phyloP scores from a whole-genome alignment of 2,888 invertebrate genomes.

The Mamestra brassicae region DNA sequence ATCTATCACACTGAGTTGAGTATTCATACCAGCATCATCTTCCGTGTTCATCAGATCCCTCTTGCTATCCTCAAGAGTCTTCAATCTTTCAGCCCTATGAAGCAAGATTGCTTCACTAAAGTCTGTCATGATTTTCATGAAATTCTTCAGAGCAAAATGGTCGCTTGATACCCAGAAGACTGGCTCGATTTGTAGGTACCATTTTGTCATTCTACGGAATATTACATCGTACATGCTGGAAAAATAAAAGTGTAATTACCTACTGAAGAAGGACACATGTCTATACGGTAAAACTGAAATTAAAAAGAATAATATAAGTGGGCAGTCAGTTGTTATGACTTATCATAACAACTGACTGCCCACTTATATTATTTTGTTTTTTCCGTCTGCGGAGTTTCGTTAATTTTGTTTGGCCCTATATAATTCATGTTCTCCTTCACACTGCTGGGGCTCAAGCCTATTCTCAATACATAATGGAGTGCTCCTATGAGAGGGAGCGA shows the following conservation, averaged over 20 bases:
- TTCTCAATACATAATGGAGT: too few relatives aligned
- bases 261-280: too few relatives aligned
- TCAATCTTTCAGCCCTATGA: constrained; percentile 69
- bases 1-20: constrained; percentile 82
- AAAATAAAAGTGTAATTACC: not conserved
- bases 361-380: too few relatives aligned
- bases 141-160: constrained; percentile 64
- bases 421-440: too few relatives aligned
- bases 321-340: too few relatives aligned
- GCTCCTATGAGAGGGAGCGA: too few relatives aligned
- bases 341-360: too few relatives aligned
- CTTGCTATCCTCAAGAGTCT: constrained; percentile 65
- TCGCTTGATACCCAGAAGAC: constrained; percentile 75
- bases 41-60: constrained; percentile 68
- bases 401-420: too few relatives aligned
- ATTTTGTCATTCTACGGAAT: constrained; percentile 84
- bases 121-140: constrained; percentile 58
- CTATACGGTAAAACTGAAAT: too few relatives aligned
- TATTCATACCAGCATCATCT: constrained; percentile 73
- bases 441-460: too few relatives aligned
- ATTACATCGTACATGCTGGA: constrained; percentile 78
- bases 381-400: too few relatives aligned
- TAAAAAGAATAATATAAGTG: too few relatives aligned
- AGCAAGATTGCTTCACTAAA: constrained; percentile 71
- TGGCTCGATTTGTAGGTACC: constrained; percentile 84